Base-by-base conservation (phyloP, 2,888 invertebrate species). In the Rhaphigaster nebulosa region DNA sequence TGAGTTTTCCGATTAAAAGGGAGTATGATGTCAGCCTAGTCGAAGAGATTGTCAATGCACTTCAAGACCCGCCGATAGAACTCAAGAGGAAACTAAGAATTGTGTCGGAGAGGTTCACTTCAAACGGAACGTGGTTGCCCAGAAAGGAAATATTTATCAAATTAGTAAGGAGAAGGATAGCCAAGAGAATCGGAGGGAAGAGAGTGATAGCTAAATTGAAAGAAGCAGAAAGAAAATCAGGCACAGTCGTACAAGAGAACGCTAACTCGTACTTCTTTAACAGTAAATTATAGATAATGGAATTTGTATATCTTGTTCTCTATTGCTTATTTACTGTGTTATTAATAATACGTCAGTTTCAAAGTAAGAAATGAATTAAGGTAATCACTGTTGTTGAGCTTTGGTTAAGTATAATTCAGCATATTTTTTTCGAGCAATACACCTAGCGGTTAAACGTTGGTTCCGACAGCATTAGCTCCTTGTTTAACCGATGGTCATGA, bases 61-160 rank as follows among this genome's bases (percentile, higher is more conserved):
- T 76, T 76, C 20, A 76, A 76, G 23, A 76, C 38, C 70, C 70
- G 8, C 70, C 70, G 70, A 76, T 76, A 76, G 70, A 76, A 20
- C 70, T 76, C 34, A 76, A 38, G 34, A 76, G 34, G 34, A 76
- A 76, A 38, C 70, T 76, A 20, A 18, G 20, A 8, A 38, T 34
- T 20, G 38, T 76, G 20, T 38, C 70, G 70, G 34, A 76, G 38
- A 76, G 70, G 70, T 76, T 76, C 70, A 76, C 70, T 0, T 0
- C 38, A 38, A 23, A 76, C 38, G 70, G 70, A 26, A 76, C 6
- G 6, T 76, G 70, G 70, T 1, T 76, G 26, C 70, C 70, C 34
- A 38, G 23, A 23, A 76, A 76, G 20, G 70, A 76, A 38, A 76
- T 34, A 38, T 76, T 76, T 12, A 38, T 76, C 38, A 76, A 8